Percentiles rank a stretch among this genome's conserved stretches.
These are phyloP conservation scores for Adoxophyes honmai DNA, from an alignment of 1,140 invertebrate species.

Conservation along the genomic window DNA sequence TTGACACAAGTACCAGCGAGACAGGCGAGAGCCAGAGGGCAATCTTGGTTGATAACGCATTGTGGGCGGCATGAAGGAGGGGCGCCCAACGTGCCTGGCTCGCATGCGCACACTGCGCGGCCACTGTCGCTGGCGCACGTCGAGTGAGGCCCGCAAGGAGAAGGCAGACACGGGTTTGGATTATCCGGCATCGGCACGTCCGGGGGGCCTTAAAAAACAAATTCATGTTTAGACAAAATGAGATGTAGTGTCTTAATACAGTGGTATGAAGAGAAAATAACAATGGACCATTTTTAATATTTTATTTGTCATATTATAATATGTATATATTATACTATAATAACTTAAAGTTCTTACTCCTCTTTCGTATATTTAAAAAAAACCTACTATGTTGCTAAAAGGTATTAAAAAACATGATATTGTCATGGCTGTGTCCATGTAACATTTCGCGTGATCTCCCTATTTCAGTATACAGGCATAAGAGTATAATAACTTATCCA, in stretches of 20 bases:
- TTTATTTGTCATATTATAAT: too few species aligned
- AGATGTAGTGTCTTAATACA: neutral
- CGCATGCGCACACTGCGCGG: slow-evolving; percentile 86
- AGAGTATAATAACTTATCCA: too few species aligned
- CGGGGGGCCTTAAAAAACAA: slow-evolving; percentile 32
- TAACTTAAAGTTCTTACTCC: too few species aligned
- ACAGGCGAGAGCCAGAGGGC: slow-evolving; percentile 87
- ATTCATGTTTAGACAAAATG: slow-evolving; percentile 12
- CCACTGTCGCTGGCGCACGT: slow-evolving; percentile 84
- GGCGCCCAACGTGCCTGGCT: slow-evolving; percentile 88
- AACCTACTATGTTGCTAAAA: too few species aligned
- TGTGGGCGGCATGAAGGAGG: slow-evolving; percentile 88
- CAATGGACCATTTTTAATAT: too few species aligned
- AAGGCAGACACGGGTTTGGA: slow-evolving; percentile 84
- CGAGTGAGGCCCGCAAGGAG: slow-evolving; percentile 90
- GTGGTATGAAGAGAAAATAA: too few species aligned
- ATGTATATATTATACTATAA: too few species aligned
- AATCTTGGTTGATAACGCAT: slow-evolving; percentile 88
- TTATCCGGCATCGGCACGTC: slow-evolving; percentile 30
- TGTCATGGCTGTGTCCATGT: too few species aligned
- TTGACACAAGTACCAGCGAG: slow-evolving; percentile 86
- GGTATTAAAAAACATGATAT: too few species aligned
- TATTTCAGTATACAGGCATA: too few species aligned
- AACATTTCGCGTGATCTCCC: too few species aligned
- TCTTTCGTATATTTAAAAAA: too few species aligned